Evolutionary conservation across 1,140 invertebrate species (phyloP), one percentile per base, ranked within the genome.

Genomic region (Pogonognathellus flavescens): DNA sequence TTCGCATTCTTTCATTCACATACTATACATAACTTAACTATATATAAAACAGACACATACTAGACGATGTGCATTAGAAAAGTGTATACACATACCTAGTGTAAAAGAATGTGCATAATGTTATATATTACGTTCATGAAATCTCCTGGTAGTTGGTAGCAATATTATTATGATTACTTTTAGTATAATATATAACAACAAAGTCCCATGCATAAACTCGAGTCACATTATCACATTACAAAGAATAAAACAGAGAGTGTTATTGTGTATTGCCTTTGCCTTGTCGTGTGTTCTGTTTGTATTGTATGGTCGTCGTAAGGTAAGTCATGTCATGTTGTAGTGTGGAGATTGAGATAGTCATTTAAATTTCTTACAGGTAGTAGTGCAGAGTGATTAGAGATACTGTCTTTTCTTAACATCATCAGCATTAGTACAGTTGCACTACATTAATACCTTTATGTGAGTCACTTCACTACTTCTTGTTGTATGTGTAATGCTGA

Each of bases 381-480:
- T 41, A 41, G 31, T n/a, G n/a, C n/a, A n/a, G n/a, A n/a, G n/a
- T 6, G 31, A 41, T 41, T 41, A 41, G 31, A 41, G 31, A 41
- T 41, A 41, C 31, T 41, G 31, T 6, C 31, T 41, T n/a, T n/a
- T 25, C 22, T 66, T 60, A 25, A 66, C 62, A 41, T n/a, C 25
- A 62, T 25, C 25, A 25, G 20, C 62, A 66, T 76, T 76, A n/a
- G n/a, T n/a, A 76, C 70, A 76, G 70, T 76, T 76, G 70, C 70
- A 50, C 70, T 31, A 76, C 70, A 76, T 76, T 76, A 76, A 76
- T 76, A 76, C 70, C 70, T 76, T 76, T 49, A 76, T 76, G 41
- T 76, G 70, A 76, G 70, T 76, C 70, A 76, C 31, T 76, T 41
- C 31, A 41, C 31, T 41, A 41, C 41, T 76, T 25, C 22, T 25